These are phyloP conservation scores for Caenorhabditis tropicalis DNA, from an alignment of 1,140 invertebrate genomes.

Conservation along the genomic window DNA sequence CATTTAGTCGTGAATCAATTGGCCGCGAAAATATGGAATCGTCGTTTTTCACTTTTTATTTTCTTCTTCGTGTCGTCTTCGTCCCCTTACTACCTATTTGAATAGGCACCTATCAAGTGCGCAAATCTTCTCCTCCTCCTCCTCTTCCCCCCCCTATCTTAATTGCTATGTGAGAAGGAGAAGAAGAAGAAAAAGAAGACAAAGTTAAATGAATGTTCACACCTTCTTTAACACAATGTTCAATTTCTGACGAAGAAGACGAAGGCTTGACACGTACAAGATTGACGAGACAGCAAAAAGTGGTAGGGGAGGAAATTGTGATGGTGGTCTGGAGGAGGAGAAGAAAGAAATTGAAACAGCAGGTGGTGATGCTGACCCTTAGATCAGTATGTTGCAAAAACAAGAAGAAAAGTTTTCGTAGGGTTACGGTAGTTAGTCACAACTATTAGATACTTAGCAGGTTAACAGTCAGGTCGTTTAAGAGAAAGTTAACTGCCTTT, in stretches of 20 bases:
- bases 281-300: background rate
- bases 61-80: no score
- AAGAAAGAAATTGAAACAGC: slow-evolving; percentile 30
- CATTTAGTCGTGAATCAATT: background rate
- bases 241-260: no score
- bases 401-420: no score
- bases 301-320: background rate
- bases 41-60: background rate
- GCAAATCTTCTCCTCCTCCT: background rate
- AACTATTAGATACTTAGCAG: no score
- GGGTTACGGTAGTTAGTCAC: no score
- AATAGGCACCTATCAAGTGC: slow-evolving; percentile 40
- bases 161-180: background rate
- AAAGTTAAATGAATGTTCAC: slow-evolving; percentile 28
- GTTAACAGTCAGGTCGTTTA: no score
- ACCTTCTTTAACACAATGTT: background rate
- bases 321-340: background rate
- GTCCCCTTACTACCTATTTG: background rate
- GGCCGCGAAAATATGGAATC: slow-evolving; percentile 20
- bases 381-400: no score
- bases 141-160: background rate
- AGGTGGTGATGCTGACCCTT: background rate
- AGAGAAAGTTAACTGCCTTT: no score
- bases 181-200: background rate
- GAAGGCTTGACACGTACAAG: background rate